phyloP scores from a whole-genome alignment of 2,113 vertebrate species.

The Aplodontia rufa region DNA sequence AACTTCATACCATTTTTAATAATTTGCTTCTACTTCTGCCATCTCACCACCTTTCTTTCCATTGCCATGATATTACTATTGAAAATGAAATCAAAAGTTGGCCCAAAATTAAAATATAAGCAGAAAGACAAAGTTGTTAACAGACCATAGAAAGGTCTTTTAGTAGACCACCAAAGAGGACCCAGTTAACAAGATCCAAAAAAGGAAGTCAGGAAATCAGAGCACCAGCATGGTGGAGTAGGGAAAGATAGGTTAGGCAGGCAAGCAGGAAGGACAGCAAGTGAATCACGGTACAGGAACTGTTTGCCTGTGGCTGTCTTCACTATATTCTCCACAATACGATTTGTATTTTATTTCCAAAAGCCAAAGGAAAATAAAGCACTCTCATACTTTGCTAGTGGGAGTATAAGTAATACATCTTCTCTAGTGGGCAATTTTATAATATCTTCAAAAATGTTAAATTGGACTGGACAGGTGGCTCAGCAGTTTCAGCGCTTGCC shows the following conservation, averaged over 20 bases:
- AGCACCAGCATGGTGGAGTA: not conserved
- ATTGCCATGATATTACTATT: not conserved
- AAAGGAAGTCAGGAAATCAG: not conserved
- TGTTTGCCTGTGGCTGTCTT: not conserved
- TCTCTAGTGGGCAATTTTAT: not conserved
- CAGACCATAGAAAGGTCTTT: not conserved
- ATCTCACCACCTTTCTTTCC: not conserved
- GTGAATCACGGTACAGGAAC: not conserved
- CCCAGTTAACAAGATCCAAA: not conserved
- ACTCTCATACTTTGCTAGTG: not conserved
- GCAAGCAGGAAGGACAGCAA: not conserved
- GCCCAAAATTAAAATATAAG: slow-evolving; percentile 8
- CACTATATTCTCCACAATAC: not conserved
- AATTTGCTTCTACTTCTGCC: not conserved
- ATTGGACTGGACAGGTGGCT: no score
- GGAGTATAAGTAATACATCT: not conserved
- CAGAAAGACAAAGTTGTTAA: not conserved
- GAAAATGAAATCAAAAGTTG: not conserved
- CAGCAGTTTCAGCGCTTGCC: no score
- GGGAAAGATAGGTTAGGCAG: not conserved
- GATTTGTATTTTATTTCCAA: not conserved
- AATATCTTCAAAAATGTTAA: slow-evolving; percentile 26
- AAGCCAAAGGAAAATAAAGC: not conserved
- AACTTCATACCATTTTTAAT: not conserved
- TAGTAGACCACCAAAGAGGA: not conserved